Conservation (phyloP, 2,797 vertebrate species). For the Poliocrania exsul region DNA sequence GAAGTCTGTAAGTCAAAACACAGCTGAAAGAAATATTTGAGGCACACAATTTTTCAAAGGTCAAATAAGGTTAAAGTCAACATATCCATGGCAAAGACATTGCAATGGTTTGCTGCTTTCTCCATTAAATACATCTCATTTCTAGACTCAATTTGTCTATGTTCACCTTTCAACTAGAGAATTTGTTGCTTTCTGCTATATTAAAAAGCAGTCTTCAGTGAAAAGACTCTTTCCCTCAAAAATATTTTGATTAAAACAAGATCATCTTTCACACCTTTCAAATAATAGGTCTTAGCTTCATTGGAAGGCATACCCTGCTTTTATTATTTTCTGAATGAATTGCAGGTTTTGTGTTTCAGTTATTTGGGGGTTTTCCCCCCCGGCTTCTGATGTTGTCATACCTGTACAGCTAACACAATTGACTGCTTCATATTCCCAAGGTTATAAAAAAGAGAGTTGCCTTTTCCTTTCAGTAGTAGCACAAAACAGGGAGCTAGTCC, state of each 20-base stretch:
- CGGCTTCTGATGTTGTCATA: not conserved
- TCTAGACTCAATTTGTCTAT: not conserved
- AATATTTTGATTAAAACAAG: not conserved
- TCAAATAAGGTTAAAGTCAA: not conserved
- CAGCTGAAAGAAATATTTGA: not conserved
- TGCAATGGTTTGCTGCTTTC: not conserved
- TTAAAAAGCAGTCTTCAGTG: not conserved
- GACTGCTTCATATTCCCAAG: not conserved
- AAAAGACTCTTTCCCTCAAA: not conserved
- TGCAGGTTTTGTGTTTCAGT: not conserved
- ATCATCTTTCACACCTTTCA: not conserved
- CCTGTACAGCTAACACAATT: not conserved
- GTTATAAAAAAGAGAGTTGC: not conserved
- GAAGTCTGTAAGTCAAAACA: not conserved
- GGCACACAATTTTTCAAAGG: not conserved
- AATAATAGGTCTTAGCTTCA: not conserved
- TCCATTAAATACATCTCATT: not conserved
- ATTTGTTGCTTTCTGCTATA: not conserved
- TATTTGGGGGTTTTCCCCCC: fast-evolving
- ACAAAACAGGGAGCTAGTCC: not conserved
- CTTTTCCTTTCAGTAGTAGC: not conserved
- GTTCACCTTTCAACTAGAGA: not conserved
- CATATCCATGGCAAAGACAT: not conserved
- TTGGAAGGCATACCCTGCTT: not conserved
- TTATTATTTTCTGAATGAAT: not conserved